Evolutionary conservation across 2,797 vertebrate genomes (phyloP).

Genomic region (Acipenser transmontanus): DNA sequence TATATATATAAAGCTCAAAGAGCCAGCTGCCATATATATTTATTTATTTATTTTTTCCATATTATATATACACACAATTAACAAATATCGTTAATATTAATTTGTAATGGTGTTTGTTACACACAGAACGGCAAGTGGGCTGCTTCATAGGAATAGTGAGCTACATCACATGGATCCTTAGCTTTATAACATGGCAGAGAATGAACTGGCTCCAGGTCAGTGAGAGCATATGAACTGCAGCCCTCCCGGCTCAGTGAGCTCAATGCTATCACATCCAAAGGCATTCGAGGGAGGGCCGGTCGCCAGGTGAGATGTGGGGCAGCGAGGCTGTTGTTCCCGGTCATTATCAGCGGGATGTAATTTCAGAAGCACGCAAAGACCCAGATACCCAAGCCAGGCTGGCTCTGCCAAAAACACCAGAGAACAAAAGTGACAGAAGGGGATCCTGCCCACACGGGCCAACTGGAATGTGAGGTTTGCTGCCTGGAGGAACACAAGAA

Average conservation of each 20-base stretch:
- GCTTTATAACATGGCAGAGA: constrained; percentile 1
- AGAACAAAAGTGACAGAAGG: constrained; percentile 58
- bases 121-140: too few species aligned
- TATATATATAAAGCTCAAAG: too few species aligned
- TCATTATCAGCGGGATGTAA: constrained; percentile 54
- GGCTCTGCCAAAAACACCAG: constrained; percentile 50
- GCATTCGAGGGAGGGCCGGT: too few species aligned
- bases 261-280: too few species aligned
- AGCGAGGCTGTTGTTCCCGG: constrained; percentile 28
- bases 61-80: too few species aligned
- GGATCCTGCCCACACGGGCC: constrained; percentile 12
- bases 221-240: constrained; percentile 5
- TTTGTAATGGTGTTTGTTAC: too few species aligned
- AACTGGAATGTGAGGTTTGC: not conserved
- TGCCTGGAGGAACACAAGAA: constrained; percentile 9
- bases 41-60: too few species aligned
- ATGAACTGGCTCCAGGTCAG: constrained; percentile 5
- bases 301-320: not conserved
- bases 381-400: constrained; percentile 53
- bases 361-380: constrained; percentile 44
- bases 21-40: too few species aligned
- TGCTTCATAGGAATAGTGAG: too few species aligned
- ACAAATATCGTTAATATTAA: too few species aligned
- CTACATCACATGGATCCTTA: not conserved
- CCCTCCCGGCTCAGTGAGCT: too few species aligned